A percentile compares a stretch with the other conserved stretches of the same genome.
phyloP scores from a whole-genome alignment of 1,140 invertebrate species.

The Halictus rubicundus region DNA sequence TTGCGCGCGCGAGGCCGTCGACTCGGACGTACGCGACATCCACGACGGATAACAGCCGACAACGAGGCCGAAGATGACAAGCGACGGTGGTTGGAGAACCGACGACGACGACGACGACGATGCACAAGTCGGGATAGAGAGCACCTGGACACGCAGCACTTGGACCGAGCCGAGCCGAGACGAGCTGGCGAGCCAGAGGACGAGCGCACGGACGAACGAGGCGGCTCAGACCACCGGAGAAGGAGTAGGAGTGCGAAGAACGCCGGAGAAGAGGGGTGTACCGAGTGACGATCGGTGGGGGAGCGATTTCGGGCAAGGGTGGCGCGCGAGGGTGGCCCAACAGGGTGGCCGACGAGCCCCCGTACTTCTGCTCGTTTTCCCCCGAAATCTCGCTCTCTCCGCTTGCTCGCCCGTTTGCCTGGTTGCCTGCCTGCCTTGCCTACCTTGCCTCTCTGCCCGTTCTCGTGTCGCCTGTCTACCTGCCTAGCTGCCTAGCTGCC shows the following conservation, averaged over 20 bases:
- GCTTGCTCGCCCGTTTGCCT: conserved; percentile 10
- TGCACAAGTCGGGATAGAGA: no score
- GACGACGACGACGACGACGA: no score
- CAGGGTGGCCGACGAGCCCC: conserved; percentile 46
- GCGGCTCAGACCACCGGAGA: conserved; percentile 59
- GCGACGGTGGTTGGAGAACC: no score
- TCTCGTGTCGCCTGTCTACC: conserved; percentile 11
- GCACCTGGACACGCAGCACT: no score
- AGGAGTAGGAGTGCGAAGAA: conserved; percentile 48
- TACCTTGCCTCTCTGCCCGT: conserved; percentile 1
- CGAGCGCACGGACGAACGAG: conserved; percentile 32
- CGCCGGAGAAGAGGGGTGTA: conserved; percentile 23
- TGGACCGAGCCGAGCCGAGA: no score
- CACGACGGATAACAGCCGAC: no score
- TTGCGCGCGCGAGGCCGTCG: not conserved
- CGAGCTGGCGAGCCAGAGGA: not conserved
- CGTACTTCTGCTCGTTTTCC: conserved; percentile 47
- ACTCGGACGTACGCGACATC: no score
- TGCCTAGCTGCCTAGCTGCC: conserved; percentile 43
- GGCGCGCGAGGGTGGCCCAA: conserved; percentile 17
- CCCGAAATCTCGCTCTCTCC: conserved; percentile 30
- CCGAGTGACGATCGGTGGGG: no score
- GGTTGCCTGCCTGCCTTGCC: conserved; percentile 42
- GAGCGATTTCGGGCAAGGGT: conserved; percentile 31
- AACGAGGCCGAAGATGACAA: no score